phyloP scores from a whole-genome alignment of 2,113 vertebrate genomes.

The Nansenia antarctica region DNA sequence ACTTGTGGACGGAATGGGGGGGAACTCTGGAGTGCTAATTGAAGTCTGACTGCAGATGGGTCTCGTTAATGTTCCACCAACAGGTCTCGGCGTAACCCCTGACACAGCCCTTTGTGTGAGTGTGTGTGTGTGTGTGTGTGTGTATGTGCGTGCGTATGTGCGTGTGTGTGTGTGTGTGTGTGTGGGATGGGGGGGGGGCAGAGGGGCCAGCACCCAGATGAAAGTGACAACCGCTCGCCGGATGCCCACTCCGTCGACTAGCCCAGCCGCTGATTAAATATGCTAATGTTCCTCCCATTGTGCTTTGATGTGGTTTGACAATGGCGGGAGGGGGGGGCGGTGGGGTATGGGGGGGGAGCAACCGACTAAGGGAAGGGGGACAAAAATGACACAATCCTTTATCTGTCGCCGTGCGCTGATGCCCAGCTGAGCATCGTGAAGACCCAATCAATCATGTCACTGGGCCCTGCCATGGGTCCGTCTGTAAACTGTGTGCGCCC shows the following conservation, averaged over 20 bases:
- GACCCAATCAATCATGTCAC: slow-evolving; percentile 73
- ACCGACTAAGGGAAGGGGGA: not conserved
- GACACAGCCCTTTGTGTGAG: slow-evolving; percentile 33
- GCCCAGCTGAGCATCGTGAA: slow-evolving; percentile 68
- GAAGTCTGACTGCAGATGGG: slow-evolving; percentile 62
- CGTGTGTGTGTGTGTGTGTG: slow-evolving; percentile 16
- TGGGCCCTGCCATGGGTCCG: slow-evolving; percentile 56
- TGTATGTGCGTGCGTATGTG: slow-evolving; percentile 26
- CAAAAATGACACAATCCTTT: slow-evolving; percentile 66
- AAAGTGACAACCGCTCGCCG: slow-evolving; percentile 73
- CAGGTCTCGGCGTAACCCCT: slow-evolving; percentile 44
- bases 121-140: slow-evolving; percentile 38
- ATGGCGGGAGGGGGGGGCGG: slow-evolving; percentile 67
- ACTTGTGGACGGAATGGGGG: slow-evolving; percentile 54
- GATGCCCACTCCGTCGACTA: slow-evolving; percentile 72
- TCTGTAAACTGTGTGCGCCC: slow-evolving; percentile 54
- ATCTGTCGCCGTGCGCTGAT: slow-evolving; percentile 61
- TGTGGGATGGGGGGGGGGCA: slow-evolving; percentile 31
- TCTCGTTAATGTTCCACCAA: slow-evolving; percentile 61
- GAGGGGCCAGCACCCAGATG: slow-evolving; percentile 57
- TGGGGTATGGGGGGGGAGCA: slow-evolving; percentile 32
- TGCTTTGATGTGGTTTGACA: slow-evolving; percentile 91
- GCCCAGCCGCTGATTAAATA: slow-evolving; percentile 88
- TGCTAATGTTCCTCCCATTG: slow-evolving; percentile 84
- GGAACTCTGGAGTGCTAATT: slow-evolving; percentile 64